Conservation (phyloP, 2,797 vertebrate genomes). For the Sebastes dallii region DNA sequence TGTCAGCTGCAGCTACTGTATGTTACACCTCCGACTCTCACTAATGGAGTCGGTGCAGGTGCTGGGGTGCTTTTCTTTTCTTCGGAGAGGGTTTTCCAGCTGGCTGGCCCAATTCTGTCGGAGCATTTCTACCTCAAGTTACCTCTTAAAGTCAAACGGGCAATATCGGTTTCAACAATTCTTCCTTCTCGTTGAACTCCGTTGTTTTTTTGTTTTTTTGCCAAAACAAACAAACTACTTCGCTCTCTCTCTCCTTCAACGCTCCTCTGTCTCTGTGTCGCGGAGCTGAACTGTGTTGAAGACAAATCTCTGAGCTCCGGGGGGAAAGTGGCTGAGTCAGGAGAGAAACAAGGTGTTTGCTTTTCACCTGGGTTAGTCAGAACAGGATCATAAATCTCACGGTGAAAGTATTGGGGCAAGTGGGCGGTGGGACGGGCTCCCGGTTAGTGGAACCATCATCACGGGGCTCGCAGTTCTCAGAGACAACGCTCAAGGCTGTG, state of each 20-base stretch:
- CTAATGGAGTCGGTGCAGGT: constrained; percentile 27
- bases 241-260: not conserved
- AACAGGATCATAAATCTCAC: constrained; percentile 51
- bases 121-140: not conserved
- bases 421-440: not conserved
- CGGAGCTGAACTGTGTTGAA: not conserved
- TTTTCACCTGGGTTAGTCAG: constrained; percentile 39
- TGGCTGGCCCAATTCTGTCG: constrained; percentile 49
- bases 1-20: not conserved
- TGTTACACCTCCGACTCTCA: not conserved
- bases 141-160: constrained; percentile 3
- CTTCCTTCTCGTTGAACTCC: not conserved
- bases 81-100: constrained; percentile 45
- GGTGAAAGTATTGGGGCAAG: constrained; percentile 52
- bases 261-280: not conserved
- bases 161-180: not conserved
- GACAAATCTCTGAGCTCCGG: constrained; percentile 35
- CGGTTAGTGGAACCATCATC: not conserved
- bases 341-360: constrained; percentile 38
- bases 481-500: not conserved
- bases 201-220: not conserved
- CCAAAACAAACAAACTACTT: not conserved
- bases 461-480: not conserved
- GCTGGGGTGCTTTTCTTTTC: constrained; percentile 10
- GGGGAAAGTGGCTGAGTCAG: constrained; percentile 57